Percentiles rank a stretch among this genome's conserved stretches.
These are phyloP conservation scores for Coenonympha arcania DNA, from an alignment of 2,888 invertebrate species.

Conservation along the genomic window DNA sequence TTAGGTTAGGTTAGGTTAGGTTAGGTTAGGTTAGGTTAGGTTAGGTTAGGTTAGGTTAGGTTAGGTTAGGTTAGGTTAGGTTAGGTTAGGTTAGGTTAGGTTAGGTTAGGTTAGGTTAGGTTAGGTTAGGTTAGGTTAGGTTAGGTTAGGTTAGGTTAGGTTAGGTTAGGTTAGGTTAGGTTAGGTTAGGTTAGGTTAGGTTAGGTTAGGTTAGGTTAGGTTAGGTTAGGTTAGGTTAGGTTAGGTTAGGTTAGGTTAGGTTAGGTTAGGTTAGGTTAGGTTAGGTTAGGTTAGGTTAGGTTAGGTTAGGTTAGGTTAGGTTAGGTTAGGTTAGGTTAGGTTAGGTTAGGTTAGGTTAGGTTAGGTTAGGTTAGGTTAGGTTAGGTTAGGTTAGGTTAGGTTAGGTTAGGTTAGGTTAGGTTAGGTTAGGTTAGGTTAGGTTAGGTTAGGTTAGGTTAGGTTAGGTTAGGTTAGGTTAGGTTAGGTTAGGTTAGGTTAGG, in stretches of 20 bases:
- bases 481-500: constrained; percentile 27
- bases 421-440: constrained; percentile 10
- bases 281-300: constrained; percentile 21
- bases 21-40: too few species aligned
- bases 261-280: constrained; percentile 26
- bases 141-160: too few species aligned
- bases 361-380: constrained; percentile 15
- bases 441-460: constrained; percentile 16
- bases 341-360: constrained; percentile 10
- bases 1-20: too few species aligned
- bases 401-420: constrained; percentile 22
- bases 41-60: too few species aligned
- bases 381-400: constrained; percentile 19
- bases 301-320: constrained; percentile 11
- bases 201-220: background rate
- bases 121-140: too few species aligned
- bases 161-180: too few species aligned
- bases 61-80: too few species aligned
- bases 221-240: constrained; percentile 24
- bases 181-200: too few species aligned
- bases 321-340: constrained; percentile 19
- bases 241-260: constrained; percentile 24
- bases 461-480: constrained; percentile 12
- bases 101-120: constrained; percentile 2
- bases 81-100: constrained; percentile 3